Conservation (phyloP, 1,140 invertebrate species). For the Cotesia typhae region DNA sequence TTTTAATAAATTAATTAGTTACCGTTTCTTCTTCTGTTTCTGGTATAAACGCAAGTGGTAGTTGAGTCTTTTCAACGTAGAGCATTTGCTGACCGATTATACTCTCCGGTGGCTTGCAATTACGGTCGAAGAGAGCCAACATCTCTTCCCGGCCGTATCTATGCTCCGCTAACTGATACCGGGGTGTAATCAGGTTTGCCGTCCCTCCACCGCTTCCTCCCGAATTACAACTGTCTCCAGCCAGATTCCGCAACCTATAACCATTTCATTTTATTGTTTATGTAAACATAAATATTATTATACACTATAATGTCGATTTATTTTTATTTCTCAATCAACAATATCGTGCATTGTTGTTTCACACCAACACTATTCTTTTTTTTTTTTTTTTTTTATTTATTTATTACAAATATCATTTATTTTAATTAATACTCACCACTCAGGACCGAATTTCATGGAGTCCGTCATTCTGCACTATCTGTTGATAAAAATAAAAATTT, state of each 20-base stretch:
- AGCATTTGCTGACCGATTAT: constrained; percentile 73
- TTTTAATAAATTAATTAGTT: constrained; percentile 37
- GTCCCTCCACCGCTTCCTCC: constrained; percentile 60
- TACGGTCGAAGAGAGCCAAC: constrained; percentile 81
- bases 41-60: constrained; percentile 79
- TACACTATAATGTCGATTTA: background rate
- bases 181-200: constrained; percentile 59
- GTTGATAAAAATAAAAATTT: background rate
- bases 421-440: constrained; percentile 66
- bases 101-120: constrained; percentile 73
- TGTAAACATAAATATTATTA: no score
- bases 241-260: constrained; percentile 73
- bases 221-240: constrained; percentile 64
- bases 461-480: constrained; percentile 70
- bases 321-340: no score
- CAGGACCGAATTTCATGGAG: constrained; percentile 79
- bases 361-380: background rate
- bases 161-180: constrained; percentile 77
- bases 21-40: constrained; percentile 85
- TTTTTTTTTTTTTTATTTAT: background rate
- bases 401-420: no score
- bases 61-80: constrained; percentile 78
- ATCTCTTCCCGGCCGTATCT: constrained; percentile 89
- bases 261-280: constrained; percentile 20
- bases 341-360: no score